phyloP scores from a whole-genome alignment of 2,113 vertebrate genomes.

The Microtus richardsoni region DNA sequence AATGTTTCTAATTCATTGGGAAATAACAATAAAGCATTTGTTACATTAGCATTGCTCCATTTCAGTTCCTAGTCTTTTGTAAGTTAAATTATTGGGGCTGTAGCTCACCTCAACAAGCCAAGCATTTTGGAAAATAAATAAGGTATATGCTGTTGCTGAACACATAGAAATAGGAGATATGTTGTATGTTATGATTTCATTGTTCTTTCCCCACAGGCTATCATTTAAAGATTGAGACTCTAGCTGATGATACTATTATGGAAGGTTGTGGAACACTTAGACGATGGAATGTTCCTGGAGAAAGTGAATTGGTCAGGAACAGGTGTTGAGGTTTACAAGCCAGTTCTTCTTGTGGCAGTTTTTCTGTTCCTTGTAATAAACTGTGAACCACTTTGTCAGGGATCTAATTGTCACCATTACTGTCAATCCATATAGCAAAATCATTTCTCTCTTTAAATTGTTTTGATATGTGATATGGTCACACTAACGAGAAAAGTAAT shows the following conservation, averaged over 20 bases:
- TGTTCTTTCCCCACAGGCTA: neutral
- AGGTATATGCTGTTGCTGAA: fast-evolving
- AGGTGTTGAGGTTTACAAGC: neutral
- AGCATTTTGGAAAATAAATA: too few relatives aligned
- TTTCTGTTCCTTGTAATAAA: neutral
- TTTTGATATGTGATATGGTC: neutral
- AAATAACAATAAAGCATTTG: neutral
- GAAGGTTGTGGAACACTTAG: neutral
- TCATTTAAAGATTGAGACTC: neutral
- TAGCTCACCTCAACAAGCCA: neutral
- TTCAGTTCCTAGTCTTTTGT: neutral
- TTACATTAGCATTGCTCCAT: neutral
- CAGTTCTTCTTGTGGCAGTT: neutral
- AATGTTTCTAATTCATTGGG: neutral
- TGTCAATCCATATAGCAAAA: too few relatives aligned
- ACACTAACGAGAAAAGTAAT: neutral
- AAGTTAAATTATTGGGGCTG: neutral
- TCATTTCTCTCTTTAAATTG: too few relatives aligned
- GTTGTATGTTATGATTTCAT: neutral
- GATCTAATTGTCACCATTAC: neutral
- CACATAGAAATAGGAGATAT: too few relatives aligned
- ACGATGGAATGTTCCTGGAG: fast-evolving
- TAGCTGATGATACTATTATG: too few relatives aligned
- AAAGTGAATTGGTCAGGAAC: neutral
- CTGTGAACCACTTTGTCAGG: neutral